A percentile compares a stretch with the other conserved stretches of the same genome.
These are phyloP conservation scores for Notamacropus eugenii DNA, from an alignment of 2,797 vertebrate species.

Conservation along the genomic window DNA sequence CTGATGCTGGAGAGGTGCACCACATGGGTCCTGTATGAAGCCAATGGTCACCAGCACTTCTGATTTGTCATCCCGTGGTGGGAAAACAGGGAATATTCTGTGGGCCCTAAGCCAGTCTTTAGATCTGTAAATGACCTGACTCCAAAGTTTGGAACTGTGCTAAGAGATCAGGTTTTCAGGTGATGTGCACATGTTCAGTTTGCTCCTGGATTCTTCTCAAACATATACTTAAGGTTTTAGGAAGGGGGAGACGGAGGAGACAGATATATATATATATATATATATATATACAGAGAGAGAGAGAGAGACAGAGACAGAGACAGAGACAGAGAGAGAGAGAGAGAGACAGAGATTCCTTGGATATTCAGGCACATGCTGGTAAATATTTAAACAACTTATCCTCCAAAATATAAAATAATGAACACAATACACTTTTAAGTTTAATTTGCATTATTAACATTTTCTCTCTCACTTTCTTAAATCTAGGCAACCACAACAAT, in stretches of 20 bases:
- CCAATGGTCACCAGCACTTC: not conserved
- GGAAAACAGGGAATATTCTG: not conserved
- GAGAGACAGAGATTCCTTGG: not conserved
- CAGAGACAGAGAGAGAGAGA: too few relatives aligned
- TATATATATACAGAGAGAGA: too few relatives aligned
- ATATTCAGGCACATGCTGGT: not conserved
- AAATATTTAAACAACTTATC: not conserved
- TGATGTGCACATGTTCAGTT: not conserved
- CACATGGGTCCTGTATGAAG: not conserved
- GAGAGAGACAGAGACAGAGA: too few relatives aligned
- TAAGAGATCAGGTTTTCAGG: fast-evolving
- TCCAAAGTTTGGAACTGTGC: not conserved
- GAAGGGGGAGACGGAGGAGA: not conserved
- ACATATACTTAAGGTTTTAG: too few relatives aligned
- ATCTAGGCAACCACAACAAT: not conserved
- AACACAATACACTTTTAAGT: not conserved
- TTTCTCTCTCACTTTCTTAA: not conserved
- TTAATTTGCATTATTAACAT: not conserved
- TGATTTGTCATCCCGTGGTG: not conserved
- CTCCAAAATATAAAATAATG: not conserved
- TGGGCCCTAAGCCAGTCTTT: not conserved
- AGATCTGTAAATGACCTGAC: not conserved
- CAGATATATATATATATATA: too few relatives aligned
- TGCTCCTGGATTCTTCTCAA: not conserved
- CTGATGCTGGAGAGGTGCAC: not conserved